Percentiles rank a stretch among this genome's conserved stretches.
Conservation (phyloP, 2,797 vertebrate genomes). For the Erethizon dorsatum region DNA sequence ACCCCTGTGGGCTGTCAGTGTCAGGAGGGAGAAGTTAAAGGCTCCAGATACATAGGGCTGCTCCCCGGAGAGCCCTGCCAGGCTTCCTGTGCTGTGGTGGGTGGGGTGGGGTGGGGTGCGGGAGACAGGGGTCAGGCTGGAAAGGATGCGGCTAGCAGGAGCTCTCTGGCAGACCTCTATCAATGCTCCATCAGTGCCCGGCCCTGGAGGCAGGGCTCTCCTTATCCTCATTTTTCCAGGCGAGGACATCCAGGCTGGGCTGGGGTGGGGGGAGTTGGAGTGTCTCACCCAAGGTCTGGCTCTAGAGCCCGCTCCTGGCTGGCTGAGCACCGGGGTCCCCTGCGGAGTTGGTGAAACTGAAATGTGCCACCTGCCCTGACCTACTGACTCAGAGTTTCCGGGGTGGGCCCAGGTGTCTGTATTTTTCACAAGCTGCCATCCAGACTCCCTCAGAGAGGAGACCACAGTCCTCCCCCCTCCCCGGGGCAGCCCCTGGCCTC, state of each 20-base stretch:
- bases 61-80: conserved; percentile 30
- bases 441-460: not conserved
- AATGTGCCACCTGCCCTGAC: not conserved
- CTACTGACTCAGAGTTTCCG: conserved; percentile 82
- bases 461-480: not conserved
- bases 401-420: conserved; percentile 73
- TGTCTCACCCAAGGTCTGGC: not conserved
- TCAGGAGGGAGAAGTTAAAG: not conserved
- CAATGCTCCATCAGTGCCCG: not conserved
- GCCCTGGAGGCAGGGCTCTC: conserved; percentile 21
- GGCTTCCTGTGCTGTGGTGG: conserved; percentile 58
- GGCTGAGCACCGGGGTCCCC: not conserved
- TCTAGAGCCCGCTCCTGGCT: not conserved
- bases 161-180: conserved; percentile 23
- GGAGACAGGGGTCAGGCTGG: not conserved
- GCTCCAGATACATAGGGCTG: not conserved
- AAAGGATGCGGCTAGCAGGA: conserved; percentile 61
- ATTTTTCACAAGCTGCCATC: not conserved
- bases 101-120: not conserved
- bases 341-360: conserved; percentile 65
- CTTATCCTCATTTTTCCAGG: not conserved
- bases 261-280: not conserved
- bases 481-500: not conserved
- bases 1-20: not conserved
- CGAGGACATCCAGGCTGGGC: not conserved